phyloP scores from a whole-genome alignment of 92 coral and sea anemone genomes.

The Epizoanthus rinbou region DNA sequence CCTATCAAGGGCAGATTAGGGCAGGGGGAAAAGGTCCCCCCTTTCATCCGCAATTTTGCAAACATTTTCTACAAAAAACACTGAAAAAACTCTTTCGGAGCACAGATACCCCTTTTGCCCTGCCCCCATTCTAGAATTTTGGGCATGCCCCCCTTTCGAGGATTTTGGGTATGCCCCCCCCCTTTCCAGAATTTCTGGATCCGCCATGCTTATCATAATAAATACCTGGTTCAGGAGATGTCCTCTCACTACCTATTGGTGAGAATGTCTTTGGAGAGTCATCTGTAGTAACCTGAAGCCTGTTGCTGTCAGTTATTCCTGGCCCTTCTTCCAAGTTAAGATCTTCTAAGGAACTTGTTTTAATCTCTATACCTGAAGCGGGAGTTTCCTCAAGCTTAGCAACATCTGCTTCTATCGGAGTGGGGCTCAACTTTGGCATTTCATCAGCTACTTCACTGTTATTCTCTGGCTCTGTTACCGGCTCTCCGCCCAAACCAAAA shows the following conservation, averaged over 20 bases:
- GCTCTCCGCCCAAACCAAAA: slow-evolving; percentile 28
- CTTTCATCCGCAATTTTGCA: neutral
- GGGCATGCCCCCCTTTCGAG: no score
- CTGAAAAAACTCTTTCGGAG: no score
- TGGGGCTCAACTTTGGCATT: slow-evolving; percentile 4
- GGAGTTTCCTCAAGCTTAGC: neutral
- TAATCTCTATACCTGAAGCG: neutral
- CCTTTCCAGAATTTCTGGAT: no score
- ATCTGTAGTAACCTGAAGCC: slow-evolving; percentile 22
- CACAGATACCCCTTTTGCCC: no score
- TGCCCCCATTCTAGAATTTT: no score
- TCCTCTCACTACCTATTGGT: slow-evolving; percentile 88
- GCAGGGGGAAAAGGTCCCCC: no score
- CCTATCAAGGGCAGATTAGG: neutral
- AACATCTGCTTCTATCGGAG: neutral
- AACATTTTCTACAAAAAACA: no score
- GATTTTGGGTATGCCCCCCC: no score
- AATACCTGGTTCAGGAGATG: slow-evolving; percentile 81
- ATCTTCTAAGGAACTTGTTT: slow-evolving; percentile 16
- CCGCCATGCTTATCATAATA: neutral
- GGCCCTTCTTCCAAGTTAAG: slow-evolving; percentile 2
- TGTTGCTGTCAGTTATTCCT: neutral
- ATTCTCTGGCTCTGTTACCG: neutral
- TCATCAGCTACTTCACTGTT: slow-evolving; percentile 16
- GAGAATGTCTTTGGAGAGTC: slow-evolving; percentile 73